Conservation (phyloP, 1,140 invertebrate species). For the Nomia melanderi region DNA sequence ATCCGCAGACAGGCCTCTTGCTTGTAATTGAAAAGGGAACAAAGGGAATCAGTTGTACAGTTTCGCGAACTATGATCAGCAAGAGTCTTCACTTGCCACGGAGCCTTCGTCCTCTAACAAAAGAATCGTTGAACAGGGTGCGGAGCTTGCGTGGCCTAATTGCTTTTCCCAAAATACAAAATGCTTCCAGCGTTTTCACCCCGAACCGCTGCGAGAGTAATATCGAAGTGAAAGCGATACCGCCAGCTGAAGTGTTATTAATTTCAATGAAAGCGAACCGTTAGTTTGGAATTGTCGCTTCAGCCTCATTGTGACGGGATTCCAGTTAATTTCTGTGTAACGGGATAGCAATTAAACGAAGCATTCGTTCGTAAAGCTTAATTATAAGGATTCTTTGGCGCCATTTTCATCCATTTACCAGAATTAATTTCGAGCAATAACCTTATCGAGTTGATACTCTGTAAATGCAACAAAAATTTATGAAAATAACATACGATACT, state of each 20-base stretch:
- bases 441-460: too few relatives aligned
- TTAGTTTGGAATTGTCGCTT: conserved; percentile 1
- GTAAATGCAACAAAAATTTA: too few relatives aligned
- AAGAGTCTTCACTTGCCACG: background rate
- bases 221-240: background rate
- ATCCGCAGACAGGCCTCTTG: conserved; percentile 1
- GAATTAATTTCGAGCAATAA: background rate
- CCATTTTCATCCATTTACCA: background rate
- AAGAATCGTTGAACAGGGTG: too few relatives aligned
- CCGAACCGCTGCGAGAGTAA: background rate
- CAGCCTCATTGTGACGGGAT: background rate
- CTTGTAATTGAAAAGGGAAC: background rate
- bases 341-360: background rate
- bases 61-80: conserved; percentile 24
- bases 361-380: background rate
- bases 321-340: conserved; percentile 13
- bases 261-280: background rate
- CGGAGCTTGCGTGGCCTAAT: background rate
- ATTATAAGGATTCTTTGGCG: background rate
- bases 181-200: background rate
- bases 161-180: background rate
- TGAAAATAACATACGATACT: too few relatives aligned
- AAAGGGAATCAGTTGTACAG: conserved; percentile 28
- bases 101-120: background rate
- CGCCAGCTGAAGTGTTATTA: background rate